A percentile compares a stretch with the other conserved stretches of the same genome.
Evolutionary conservation across 2,113 vertebrate species (phyloP).

Genomic region (Cavia aperea): DNA sequence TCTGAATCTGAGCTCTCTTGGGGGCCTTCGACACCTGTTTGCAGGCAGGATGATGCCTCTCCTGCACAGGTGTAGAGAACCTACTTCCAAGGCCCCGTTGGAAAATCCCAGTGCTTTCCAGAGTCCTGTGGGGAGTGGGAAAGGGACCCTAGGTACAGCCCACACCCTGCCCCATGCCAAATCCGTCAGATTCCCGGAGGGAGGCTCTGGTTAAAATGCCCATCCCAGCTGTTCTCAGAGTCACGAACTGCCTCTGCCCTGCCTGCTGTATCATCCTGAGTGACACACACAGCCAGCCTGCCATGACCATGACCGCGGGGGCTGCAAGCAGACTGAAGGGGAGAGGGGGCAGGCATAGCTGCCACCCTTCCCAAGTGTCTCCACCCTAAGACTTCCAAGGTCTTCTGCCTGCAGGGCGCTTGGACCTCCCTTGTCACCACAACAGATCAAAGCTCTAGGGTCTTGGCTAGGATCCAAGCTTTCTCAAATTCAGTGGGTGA

Average conservation of each 20-base stretch:
- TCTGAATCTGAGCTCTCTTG: neutral
- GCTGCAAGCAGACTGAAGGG: neutral
- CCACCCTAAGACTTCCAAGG: neutral
- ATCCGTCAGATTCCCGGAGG: neutral
- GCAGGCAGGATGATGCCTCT: neutral
- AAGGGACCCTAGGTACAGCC: neutral
- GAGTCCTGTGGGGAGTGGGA: accelerated
- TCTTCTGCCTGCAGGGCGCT: neutral
- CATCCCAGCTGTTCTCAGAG: neutral
- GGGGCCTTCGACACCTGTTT: neutral
- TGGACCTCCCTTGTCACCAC: neutral
- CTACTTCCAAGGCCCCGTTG: neutral
- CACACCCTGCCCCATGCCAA: no score
- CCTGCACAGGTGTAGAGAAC: neutral
- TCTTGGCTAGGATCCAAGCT: neutral
- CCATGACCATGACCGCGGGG: accelerated
- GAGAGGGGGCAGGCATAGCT: no score
- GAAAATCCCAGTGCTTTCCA: neutral
- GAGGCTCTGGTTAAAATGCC: neutral
- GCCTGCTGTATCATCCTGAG: neutral
- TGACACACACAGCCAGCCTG: accelerated
- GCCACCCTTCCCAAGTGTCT: neutral
- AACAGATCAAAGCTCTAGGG: neutral
- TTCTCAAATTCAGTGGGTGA: neutral
- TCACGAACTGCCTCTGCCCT: neutral